Evolutionary conservation across 2,797 vertebrate genomes (phyloP).

Genomic region (Telmatherina bonti): DNA sequence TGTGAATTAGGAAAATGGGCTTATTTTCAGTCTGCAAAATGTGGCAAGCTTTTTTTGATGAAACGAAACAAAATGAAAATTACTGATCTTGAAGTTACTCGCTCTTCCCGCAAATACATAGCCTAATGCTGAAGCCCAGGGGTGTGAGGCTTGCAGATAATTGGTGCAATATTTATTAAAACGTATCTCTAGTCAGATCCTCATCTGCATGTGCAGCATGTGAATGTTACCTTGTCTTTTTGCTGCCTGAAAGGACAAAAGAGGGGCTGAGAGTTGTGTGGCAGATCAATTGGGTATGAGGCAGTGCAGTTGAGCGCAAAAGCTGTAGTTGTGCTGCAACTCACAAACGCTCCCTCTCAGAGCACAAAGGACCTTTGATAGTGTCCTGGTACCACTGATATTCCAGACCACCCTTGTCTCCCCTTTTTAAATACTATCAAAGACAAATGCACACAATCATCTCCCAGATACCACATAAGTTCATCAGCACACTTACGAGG

Average conservation of each 20-base stretch:
- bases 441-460: conserved; percentile 38
- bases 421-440: conserved; percentile 11
- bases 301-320: conserved; percentile 34
- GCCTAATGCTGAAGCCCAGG: conserved; percentile 7
- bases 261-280: conserved; percentile 48
- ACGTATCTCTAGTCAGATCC: conserved; percentile 11
- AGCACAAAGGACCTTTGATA: conserved; percentile 75
- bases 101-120: not conserved
- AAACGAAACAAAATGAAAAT: conserved; percentile 14
- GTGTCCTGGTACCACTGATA: conserved; percentile 53
- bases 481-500: conserved; percentile 45
- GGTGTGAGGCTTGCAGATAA: conserved; percentile 20
- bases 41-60: conserved; percentile 7
- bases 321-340: conserved; percentile 46
- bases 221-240: conserved; percentile 42
- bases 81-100: conserved; percentile 9
- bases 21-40: conserved; percentile 17
- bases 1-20: conserved; percentile 8
- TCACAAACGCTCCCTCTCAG: conserved; percentile 72
- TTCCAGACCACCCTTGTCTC: conserved; percentile 25
- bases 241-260: conserved; percentile 39
- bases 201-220: conserved; percentile 46
- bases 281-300: conserved; percentile 47
- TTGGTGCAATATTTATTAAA: conserved; percentile 42
- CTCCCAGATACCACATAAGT: conserved; percentile 39